Conservation (phyloP, 2,888 invertebrate genomes). For the Patella ulyssiponensis region DNA sequence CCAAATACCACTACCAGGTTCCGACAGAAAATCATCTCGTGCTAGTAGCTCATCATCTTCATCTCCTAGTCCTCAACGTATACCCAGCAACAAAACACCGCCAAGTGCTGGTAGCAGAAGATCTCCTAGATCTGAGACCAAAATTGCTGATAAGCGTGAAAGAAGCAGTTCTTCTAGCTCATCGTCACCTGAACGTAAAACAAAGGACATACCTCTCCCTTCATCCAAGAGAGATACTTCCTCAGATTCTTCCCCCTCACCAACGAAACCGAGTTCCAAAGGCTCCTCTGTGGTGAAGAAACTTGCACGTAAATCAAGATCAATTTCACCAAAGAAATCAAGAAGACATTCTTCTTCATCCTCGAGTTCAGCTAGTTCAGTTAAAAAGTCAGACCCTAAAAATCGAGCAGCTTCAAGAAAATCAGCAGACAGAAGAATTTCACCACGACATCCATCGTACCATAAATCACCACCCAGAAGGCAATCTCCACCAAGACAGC, state of each 20-base stretch:
- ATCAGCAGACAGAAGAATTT: slow-evolving; percentile 17
- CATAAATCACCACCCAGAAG: slow-evolving; percentile 30
- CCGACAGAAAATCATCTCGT: not conserved
- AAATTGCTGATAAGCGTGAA: too few relatives aligned
- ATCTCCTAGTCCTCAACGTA: not conserved
- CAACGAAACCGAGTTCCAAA: too few relatives aligned
- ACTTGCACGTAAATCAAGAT: too few relatives aligned
- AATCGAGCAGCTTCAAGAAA: slow-evolving; percentile 18
- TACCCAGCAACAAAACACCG: not conserved
- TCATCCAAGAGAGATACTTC: not conserved
- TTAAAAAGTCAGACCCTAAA: too few relatives aligned
- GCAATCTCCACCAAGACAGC: slow-evolving; percentile 12
- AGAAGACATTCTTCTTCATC: too few relatives aligned
- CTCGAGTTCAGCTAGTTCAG: too few relatives aligned
- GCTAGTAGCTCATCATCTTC: not conserved
- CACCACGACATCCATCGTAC: not conserved
- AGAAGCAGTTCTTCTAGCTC: not conserved
- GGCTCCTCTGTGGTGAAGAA: too few relatives aligned
- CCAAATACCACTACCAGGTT: not conserved
- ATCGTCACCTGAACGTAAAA: not conserved
- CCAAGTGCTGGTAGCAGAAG: not conserved
- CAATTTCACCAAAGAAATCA: too few relatives aligned
- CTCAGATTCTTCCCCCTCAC: not conserved
- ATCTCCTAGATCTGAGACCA: not conserved
- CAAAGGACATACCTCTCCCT: not conserved